A percentile compares a stretch with the other conserved stretches of the same genome.
Conservation (phyloP, 2,113 vertebrate genomes). For the Orycteropus afer region DNA sequence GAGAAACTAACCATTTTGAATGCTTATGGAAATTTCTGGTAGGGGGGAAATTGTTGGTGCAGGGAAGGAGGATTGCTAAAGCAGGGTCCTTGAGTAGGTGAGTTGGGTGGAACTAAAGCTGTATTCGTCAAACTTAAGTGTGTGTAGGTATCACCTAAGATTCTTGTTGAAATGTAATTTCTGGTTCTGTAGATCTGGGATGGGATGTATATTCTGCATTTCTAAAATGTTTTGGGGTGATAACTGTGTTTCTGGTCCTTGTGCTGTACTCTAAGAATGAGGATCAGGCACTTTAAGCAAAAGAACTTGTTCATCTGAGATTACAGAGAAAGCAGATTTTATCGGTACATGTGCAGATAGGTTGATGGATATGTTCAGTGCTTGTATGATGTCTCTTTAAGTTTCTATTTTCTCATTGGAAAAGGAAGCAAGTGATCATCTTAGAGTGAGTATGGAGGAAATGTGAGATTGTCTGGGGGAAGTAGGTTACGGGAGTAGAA, state of each 20-base stretch:
- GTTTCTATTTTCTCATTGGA: slow-evolving; percentile 33
- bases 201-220: neutral
- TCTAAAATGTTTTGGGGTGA: neutral
- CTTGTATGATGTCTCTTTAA: neutral
- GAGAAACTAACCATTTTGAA: neutral
- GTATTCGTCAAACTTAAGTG: neutral
- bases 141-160: neutral
- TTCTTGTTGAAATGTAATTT: slow-evolving; percentile 57
- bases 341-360: neutral
- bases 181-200: neutral
- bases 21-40: neutral
- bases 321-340: neutral
- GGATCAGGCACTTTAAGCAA: neutral
- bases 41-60: neutral
- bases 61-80: neutral
- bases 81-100: neutral
- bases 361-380: neutral
- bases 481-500: neutral
- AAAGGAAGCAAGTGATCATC: slow-evolving; percentile 13
- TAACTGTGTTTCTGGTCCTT: neutral
- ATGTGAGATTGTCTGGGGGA: neutral
- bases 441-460: neutral
- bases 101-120: neutral
- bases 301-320: neutral
- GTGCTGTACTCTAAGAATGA: neutral